A percentile compares a stretch with the other conserved stretches of the same genome.
These are phyloP conservation scores for Parambassis ranga DNA, from an alignment of 2,797 vertebrate species.

Conservation along the genomic window DNA sequence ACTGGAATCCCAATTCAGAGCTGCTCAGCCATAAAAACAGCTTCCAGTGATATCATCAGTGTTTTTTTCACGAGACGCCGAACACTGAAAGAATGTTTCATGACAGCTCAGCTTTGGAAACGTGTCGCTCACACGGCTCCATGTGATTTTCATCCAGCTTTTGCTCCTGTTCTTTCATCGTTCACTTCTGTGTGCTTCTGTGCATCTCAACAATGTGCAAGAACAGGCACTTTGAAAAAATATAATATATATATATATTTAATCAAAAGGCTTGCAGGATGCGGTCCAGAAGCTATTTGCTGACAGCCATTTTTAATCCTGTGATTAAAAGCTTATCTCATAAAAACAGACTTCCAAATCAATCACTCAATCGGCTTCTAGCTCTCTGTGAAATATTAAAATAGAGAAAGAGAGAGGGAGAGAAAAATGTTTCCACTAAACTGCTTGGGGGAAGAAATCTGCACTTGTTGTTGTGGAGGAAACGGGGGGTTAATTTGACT, in stretches of 20 bases:
- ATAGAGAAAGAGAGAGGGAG: neutral
- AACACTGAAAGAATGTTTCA: neutral
- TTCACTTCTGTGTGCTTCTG: neutral
- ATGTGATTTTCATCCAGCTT: constrained; percentile 16
- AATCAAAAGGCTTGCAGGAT: constrained; percentile 16
- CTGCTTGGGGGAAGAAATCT: neutral
- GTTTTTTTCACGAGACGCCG: constrained; percentile 7
- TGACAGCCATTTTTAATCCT: constrained; percentile 55
- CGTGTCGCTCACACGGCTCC: constrained; percentile 1
- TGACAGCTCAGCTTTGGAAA: constrained; percentile 9
- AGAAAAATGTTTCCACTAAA: neutral
- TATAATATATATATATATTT: neutral
- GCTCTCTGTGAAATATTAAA: constrained; percentile 28
- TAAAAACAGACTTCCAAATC: constrained; percentile 50
- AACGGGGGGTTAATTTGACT: neutral
- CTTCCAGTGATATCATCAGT: constrained; percentile 9
- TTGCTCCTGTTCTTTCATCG: constrained; percentile 19
- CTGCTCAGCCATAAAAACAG: neutral
- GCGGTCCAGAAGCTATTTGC: constrained; percentile 45
- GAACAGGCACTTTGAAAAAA: neutral
- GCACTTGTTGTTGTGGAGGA: neutral
- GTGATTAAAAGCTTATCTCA: constrained; percentile 62
- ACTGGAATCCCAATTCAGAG: constrained; percentile 25
- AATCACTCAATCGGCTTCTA: constrained; percentile 37
- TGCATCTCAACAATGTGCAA: constrained; percentile 6